Evolutionary conservation across 23 tunicate species (phyloP).

Genomic region (Halocynthia roretzi): DNA sequence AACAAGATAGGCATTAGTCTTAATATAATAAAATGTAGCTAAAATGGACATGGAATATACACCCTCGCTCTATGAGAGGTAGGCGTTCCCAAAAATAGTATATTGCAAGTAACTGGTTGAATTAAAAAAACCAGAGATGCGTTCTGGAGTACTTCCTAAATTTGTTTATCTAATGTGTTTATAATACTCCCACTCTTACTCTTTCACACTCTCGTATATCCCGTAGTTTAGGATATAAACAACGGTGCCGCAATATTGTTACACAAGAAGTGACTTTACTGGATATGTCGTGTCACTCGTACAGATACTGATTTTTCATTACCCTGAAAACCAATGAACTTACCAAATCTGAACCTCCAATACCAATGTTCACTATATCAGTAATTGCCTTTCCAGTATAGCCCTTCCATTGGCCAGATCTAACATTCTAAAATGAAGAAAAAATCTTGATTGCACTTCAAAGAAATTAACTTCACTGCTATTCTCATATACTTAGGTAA

Average conservation of each 20-base stretch:
- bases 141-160: no score
- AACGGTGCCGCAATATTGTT: no score
- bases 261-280: no score
- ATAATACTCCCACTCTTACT: no score
- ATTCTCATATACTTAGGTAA: not conserved
- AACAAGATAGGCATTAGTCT: not conserved
- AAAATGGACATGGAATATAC: not conserved
- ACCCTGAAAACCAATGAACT: not conserved
- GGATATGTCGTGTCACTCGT: no score
- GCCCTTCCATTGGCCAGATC: constrained; percentile 92
- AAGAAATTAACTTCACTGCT: not conserved
- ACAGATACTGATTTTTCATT: no score
- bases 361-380: constrained; percentile 97
- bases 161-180: no score
- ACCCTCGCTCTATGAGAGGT: not conserved
- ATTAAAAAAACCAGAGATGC: no score
- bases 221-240: no score
- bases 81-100: no score
- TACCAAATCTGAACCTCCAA: constrained; percentile 96
- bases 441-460: not conserved
- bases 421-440: constrained; percentile 39
- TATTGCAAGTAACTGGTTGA: no score
- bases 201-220: no score
- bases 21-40: not conserved
- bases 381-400: constrained; percentile 94